These are phyloP conservation scores for Oreochromis tanganicae DNA, from an alignment of 2,113 vertebrate genomes.

Conservation along the genomic window DNA sequence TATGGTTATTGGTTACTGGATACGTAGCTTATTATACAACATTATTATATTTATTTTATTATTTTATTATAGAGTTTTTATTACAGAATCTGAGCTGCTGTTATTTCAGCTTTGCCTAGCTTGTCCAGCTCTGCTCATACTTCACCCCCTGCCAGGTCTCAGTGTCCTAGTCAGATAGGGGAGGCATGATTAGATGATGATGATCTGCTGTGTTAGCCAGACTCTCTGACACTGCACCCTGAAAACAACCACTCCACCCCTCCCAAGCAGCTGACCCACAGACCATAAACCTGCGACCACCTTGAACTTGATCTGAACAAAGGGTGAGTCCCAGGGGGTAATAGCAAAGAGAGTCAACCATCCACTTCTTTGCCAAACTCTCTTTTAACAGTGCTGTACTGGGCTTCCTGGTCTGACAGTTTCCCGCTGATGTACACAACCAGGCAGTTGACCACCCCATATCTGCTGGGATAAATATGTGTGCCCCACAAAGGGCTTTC, in stretches of 20 bases:
- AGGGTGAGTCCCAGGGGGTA: background rate
- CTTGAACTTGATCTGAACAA: background rate
- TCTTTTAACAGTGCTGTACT: background rate
- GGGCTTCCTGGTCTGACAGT: background rate
- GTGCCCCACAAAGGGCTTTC: background rate
- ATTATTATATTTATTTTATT: background rate
- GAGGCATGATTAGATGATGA: background rate
- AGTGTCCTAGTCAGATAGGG: background rate
- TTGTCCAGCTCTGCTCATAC: background rate
- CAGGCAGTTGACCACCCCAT: background rate
- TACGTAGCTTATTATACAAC: background rate
- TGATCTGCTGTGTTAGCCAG: background rate
- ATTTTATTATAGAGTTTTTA: background rate
- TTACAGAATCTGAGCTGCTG: background rate
- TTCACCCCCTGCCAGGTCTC: background rate
- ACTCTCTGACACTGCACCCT: background rate
- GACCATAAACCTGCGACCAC: background rate
- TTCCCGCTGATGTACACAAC: background rate
- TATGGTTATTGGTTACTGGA: background rate
- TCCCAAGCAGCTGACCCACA: background rate
- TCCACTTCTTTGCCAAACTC: background rate
- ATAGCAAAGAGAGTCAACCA: background rate
- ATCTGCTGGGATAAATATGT: background rate
- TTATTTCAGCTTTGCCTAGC: background rate
- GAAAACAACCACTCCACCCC: background rate